These are phyloP conservation scores for Sylvia atricapilla DNA, from an alignment of 2,113 vertebrate genomes.

Conservation along the genomic window DNA sequence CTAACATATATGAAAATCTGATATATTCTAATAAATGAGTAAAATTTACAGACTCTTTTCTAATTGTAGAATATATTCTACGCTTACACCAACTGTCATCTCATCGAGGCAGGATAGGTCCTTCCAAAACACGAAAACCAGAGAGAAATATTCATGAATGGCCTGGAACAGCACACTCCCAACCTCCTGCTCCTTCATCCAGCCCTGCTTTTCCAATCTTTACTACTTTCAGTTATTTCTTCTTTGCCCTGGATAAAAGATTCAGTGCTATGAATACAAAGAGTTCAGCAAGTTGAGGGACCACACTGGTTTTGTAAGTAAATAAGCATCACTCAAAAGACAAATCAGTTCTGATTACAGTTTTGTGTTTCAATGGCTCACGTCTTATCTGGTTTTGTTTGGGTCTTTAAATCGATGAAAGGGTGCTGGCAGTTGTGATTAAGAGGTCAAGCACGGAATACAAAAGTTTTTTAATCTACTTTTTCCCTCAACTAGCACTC, in stretches of 20 bases:
- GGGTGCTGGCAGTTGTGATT: slow-evolving; percentile 70
- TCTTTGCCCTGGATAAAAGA: background rate
- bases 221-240: background rate
- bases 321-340: slow-evolving; percentile 67
- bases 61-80: background rate
- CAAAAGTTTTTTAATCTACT: slow-evolving; percentile 48
- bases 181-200: background rate
- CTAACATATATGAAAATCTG: background rate
- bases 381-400: slow-evolving; percentile 65
- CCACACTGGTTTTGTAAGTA: background rate
- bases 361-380: slow-evolving; percentile 54
- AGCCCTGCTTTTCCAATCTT: background rate
- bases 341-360: slow-evolving; percentile 69
- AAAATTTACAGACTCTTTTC: background rate
- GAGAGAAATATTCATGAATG: background rate
- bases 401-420: slow-evolving; percentile 64
- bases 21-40: background rate
- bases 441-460: slow-evolving; percentile 73
- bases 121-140: background rate
- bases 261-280: background rate
- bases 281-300: background rate
- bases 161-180: background rate
- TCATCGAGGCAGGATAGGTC: background rate
- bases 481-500: background rate
- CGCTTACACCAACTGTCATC: background rate